Base-by-base conservation (phyloP, 2,797 vertebrate species). In the Cyclopterus lumpus region DNA sequence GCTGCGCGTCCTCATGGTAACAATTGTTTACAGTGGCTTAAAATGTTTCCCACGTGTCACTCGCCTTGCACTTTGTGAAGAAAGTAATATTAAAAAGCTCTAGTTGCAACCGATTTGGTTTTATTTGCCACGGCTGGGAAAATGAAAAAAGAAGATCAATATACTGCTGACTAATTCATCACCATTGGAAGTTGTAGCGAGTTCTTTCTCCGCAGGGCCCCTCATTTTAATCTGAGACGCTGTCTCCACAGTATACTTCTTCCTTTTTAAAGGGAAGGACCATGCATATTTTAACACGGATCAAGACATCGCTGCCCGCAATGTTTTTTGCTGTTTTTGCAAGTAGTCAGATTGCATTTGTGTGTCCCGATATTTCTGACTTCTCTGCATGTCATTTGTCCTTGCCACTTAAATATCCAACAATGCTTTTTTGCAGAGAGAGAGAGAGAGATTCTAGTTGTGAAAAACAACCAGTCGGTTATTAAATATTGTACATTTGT, bases 191-290 rank as follows among this genome's bases (percentile, higher is more conserved):
- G 6, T 46, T 32, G 12, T 20, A 34, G 54, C 9, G 28, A 67
- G 54, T 65, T 60, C 24, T 30, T 6, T 71, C 9, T 53, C 40
- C 15, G 48, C 42, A 46, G 22, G 44, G 12, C 6, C 28, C 59
- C 53, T 57, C 36, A 51, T 53, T 57, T 44, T 58, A 63, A 64
- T 26, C 73, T 20, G 24, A 40, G 30, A 40, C 15, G 7, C 9
- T 24, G 24, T 72, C 51, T 68, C 67, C 18, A 30, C 6, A 46
- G 63, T 15, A 36, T 46, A 24, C 67, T 9, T 57, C 30, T 28
- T 40, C 22, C 28, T 51, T 61, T 30, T 68, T 46, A 68, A 76
- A 81, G 44, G 53, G 51, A 53, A 54, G 20, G 9, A 59, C 28
- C 4, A 12, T n/a, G 48, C 67, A 57, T 28, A 38, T 24, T n/a